phyloP scores from a whole-genome alignment of 2,797 vertebrate species.

The Premnoplex brunnescens region DNA sequence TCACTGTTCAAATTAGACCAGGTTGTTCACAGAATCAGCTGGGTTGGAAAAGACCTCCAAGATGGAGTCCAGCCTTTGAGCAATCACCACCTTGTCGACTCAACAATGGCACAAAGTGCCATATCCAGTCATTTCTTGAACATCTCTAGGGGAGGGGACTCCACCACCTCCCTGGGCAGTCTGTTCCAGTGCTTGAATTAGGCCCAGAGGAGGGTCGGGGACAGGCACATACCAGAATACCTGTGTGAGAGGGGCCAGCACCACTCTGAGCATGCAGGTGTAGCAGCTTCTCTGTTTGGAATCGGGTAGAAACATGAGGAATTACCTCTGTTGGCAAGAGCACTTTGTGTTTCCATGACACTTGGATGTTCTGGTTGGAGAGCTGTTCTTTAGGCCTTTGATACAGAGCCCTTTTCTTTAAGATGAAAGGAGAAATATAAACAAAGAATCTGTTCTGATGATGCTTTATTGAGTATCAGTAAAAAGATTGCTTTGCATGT shows the following conservation, averaged over 20 bases:
- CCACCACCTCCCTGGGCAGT: not conserved
- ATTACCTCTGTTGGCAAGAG: not conserved
- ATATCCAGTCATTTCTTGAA: not conserved
- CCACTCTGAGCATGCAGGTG: not conserved
- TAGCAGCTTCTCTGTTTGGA: not conserved
- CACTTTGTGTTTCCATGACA: not conserved
- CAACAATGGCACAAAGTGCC: not conserved
- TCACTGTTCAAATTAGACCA: not conserved
- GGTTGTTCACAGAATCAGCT: not conserved
- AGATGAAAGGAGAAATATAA: constrained; percentile 36
- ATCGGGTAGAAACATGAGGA: not conserved
- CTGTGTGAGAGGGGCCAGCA: not conserved
- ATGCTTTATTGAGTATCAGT: constrained; percentile 30
- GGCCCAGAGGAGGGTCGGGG: not conserved
- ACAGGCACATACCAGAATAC: not conserved
- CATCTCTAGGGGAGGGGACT: not conserved
- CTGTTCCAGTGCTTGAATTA: not conserved
- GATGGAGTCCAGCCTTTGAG: not conserved
- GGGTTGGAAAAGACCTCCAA: not conserved
- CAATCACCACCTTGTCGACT: not conserved
- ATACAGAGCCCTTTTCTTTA: not conserved
- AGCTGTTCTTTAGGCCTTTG: not conserved
- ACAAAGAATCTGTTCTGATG: not conserved
- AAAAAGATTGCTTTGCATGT: not conserved
- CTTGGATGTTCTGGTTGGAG: not conserved